A percentile compares a stretch with the other conserved stretches of the same genome.
These are phyloP conservation scores for Elaphurus davidianus DNA, from an alignment of 2,113 vertebrate species.

Conservation along the genomic window DNA sequence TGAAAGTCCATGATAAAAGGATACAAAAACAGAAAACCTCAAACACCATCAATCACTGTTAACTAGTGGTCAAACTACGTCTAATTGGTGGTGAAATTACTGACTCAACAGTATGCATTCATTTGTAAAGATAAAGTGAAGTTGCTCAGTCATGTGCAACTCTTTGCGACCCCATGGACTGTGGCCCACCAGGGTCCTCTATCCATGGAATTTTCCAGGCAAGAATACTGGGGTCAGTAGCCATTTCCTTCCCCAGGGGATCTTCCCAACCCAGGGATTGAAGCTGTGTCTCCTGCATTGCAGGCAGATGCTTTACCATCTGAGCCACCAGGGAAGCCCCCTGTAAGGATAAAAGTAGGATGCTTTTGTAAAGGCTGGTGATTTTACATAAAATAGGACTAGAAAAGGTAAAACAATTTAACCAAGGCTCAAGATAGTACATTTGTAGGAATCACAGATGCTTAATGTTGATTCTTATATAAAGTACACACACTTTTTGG, in stretches of 20 bases:
- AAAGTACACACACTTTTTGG: background rate
- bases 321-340: background rate
- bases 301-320: background rate
- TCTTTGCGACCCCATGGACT: background rate
- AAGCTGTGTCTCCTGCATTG: background rate
- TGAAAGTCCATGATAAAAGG: background rate
- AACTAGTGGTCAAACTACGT: background rate
- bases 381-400: background rate
- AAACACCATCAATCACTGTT: background rate
- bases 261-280: background rate
- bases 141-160: background rate
- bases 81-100: background rate
- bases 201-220: background rate
- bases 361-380: background rate
- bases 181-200: background rate
- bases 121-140: background rate
- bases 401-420: background rate
- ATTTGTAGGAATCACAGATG: background rate
- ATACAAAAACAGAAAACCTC: background rate
- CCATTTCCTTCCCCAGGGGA: background rate
- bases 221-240: background rate
- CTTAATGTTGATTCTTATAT: background rate
- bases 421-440: background rate
- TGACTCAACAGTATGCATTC: background rate
- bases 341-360: background rate